Conservation (phyloP, 2,888 invertebrate species). For the Plagiodera versicolora region DNA sequence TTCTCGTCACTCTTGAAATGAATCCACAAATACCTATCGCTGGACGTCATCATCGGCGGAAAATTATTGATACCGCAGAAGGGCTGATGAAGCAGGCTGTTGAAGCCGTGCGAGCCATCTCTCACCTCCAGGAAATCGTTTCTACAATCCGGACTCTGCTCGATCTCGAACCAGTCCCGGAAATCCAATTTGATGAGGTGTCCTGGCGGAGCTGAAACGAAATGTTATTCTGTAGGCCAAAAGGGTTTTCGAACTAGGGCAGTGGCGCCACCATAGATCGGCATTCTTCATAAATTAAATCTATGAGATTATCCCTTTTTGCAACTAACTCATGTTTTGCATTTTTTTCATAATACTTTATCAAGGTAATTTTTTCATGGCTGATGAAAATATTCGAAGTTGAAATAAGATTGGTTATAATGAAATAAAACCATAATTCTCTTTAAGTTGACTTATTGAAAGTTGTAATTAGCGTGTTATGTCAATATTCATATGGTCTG, state of each 20-base stretch:
- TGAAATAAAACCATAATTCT: no score
- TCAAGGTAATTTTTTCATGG: no score
- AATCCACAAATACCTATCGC: conserved; percentile 75
- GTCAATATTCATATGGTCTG: no score
- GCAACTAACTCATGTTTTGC: no score
- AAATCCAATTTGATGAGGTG: conserved; percentile 76
- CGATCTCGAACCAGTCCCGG: conserved; percentile 76
- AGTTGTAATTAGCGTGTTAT: no score
- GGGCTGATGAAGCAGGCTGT: conserved; percentile 58
- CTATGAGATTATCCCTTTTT: no score
- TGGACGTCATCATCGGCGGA: conserved; percentile 73
- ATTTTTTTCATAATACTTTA: no score
- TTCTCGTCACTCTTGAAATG: conserved; percentile 79
- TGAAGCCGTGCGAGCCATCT: conserved; percentile 80
- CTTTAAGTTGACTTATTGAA: no score
- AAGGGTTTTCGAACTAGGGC: background rate
- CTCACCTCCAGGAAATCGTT: conserved; percentile 82
- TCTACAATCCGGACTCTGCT: conserved; percentile 67
- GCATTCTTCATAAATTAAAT: no score
- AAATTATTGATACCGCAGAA: conserved; percentile 74
- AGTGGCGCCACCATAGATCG: no score
- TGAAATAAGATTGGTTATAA: no score
- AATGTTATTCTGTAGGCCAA: background rate
- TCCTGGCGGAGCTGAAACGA: conserved; percentile 60
- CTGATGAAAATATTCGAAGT: no score